These are phyloP conservation scores for Calameuta idolon DNA, from an alignment of 2,888 invertebrate species.

Conservation along the genomic window DNA sequence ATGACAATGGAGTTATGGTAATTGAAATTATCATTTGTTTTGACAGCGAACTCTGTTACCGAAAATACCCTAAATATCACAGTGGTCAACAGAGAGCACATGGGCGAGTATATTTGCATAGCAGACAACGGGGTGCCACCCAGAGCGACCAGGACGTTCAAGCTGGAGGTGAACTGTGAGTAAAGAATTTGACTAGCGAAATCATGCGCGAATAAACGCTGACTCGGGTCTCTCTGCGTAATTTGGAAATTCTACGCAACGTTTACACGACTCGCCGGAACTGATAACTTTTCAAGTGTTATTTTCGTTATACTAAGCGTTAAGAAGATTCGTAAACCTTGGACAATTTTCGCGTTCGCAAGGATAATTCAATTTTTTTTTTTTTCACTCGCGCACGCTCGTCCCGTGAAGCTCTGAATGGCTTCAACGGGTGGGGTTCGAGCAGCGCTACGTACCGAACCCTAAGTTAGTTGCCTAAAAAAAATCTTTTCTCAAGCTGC, in stretches of 20 bases:
- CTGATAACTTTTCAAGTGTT: background rate
- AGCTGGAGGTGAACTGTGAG: constrained; percentile 93
- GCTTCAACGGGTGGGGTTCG: background rate
- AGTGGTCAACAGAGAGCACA: constrained; percentile 78
- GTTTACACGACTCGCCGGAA: background rate
- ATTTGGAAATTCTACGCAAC: background rate
- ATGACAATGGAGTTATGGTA: background rate
- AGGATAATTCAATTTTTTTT: background rate
- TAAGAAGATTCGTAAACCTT: background rate
- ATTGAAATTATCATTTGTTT: constrained; percentile 7
- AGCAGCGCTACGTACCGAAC: background rate
- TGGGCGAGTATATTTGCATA: constrained; percentile 81
- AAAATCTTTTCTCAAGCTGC: background rate
- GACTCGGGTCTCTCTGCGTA: background rate
- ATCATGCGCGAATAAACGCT: background rate
- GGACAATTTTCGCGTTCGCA: background rate
- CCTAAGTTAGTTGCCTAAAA: background rate
- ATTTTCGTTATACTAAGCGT: background rate
- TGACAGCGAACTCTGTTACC: constrained; percentile 63
- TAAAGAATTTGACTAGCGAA: constrained; percentile 42
- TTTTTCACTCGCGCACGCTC: background rate
- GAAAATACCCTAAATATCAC: constrained; percentile 85
- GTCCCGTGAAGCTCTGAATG: background rate
- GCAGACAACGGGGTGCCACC: constrained; percentile 92
- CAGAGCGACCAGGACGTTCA: constrained; percentile 81